Conservation (phyloP, 2,113 vertebrate genomes). For the Lophius piscatorius region DNA sequence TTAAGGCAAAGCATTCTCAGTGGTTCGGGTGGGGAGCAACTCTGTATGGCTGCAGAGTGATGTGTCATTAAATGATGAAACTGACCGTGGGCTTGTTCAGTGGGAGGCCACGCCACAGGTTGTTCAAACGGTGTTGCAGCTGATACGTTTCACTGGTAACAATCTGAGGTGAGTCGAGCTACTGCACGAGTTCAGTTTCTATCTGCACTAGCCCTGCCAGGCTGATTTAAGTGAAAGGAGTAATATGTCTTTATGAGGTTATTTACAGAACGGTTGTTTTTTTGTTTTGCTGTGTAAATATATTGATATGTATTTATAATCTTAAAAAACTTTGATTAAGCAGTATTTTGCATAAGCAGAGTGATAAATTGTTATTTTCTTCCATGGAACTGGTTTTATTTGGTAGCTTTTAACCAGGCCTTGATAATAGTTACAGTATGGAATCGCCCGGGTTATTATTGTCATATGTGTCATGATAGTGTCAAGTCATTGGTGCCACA, state of each 20-base stretch:
- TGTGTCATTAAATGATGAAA: slow-evolving; percentile 3
- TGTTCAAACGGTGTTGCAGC: slow-evolving; percentile 12
- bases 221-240: slow-evolving; percentile 64
- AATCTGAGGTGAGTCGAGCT: slow-evolving; percentile 5
- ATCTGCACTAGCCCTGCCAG: slow-evolving; percentile 73
- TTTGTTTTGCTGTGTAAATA: slow-evolving; percentile 74
- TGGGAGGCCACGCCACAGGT: slow-evolving; percentile 4
- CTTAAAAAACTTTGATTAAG: slow-evolving; percentile 59
- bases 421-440: slow-evolving; percentile 20
- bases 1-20: slow-evolving; percentile 10
- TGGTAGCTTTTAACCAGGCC: slow-evolving; percentile 28
- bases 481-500: slow-evolving; percentile 7
- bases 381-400: slow-evolving; percentile 14
- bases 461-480: not conserved
- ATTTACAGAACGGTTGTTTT: slow-evolving; percentile 57
- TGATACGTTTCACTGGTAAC: slow-evolving; percentile 3
- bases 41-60: slow-evolving; percentile 40
- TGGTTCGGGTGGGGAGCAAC: slow-evolving; percentile 12
- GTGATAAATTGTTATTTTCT: slow-evolving; percentile 37
- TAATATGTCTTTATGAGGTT: slow-evolving; percentile 62
- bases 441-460: slow-evolving; percentile 15
- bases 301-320: slow-evolving; percentile 83
- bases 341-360: slow-evolving; percentile 69
- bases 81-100: slow-evolving; percentile 23
- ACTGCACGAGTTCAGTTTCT: slow-evolving; percentile 31